These are phyloP conservation scores for Apistogramma diplotaenia DNA, from an alignment of 2,113 vertebrate species.

Conservation along the genomic window DNA sequence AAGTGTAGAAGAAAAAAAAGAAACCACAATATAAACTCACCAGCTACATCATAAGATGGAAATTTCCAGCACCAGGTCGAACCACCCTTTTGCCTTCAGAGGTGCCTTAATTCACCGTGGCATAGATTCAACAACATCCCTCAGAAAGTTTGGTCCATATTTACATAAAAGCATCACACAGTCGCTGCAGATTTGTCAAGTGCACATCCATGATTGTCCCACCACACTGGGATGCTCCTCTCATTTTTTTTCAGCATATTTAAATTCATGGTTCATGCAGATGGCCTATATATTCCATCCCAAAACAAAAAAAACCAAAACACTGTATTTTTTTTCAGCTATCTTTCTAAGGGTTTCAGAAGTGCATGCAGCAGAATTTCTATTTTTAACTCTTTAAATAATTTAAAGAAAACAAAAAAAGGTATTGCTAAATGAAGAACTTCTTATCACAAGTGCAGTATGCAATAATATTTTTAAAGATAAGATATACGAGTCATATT, in stretches of 20 bases:
- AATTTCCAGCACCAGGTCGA: not conserved
- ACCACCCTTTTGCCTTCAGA: not conserved
- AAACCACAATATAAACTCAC: too few species aligned
- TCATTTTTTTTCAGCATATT: not conserved
- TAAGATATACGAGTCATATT: not conserved
- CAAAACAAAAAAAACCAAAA: rapidly evolving
- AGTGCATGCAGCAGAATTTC: not conserved
- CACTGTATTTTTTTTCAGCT: not conserved
- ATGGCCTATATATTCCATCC: not conserved
- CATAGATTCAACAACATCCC: not conserved
- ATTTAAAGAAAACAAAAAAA: not conserved
- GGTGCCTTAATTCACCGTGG: not conserved
- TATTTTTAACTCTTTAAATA: not conserved
- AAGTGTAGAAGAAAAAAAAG: too few species aligned
- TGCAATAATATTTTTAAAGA: not conserved
- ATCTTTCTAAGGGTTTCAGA: not conserved
- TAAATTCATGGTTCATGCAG: not conserved
- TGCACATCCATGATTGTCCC: too few species aligned
- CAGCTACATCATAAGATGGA: too few species aligned
- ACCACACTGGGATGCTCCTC: too few species aligned
- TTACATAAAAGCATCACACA: too few species aligned
- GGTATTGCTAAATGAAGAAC: not conserved
- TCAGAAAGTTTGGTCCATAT: not conserved
- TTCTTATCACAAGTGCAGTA: not conserved
- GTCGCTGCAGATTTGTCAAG: too few species aligned